phyloP scores from a whole-genome alignment of 2,888 invertebrate genomes.

The Microctonus hyperodae region DNA sequence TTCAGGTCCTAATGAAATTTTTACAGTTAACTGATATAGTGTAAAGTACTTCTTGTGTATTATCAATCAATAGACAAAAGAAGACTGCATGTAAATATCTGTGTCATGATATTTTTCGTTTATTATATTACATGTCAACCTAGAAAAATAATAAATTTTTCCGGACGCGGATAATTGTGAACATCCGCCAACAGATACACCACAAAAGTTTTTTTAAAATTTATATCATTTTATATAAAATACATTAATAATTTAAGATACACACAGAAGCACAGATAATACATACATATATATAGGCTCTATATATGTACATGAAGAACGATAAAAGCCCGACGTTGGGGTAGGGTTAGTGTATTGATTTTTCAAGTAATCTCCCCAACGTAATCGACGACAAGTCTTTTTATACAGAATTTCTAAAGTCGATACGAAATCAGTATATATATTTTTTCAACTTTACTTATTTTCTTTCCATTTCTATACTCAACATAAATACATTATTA shows the following conservation, averaged over 20 bases:
- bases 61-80: too few species aligned
- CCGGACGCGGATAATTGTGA: background rate
- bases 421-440: background rate
- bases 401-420: constrained; percentile 3
- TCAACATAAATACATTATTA: too few species aligned
- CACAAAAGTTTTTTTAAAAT: too few species aligned
- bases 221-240: too few species aligned
- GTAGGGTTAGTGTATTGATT: constrained; percentile 56
- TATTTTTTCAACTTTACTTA: background rate
- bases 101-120: too few species aligned
- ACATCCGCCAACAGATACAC: background rate
- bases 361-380: constrained; percentile 48
- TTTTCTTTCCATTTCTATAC: background rate
- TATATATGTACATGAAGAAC: constrained; percentile 1
- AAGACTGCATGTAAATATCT: too few species aligned
- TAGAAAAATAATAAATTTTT: too few species aligned
- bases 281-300: background rate
- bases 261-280: background rate
- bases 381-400: constrained; percentile 51
- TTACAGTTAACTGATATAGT: too few species aligned
- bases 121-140: too few species aligned
- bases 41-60: too few species aligned
- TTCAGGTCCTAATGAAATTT: too few species aligned
- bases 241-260: too few species aligned
- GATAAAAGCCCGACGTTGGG: constrained; percentile 29